These are phyloP conservation scores for Aythya fuligula DNA, from an alignment of 2,797 vertebrate species.

Conservation along the genomic window DNA sequence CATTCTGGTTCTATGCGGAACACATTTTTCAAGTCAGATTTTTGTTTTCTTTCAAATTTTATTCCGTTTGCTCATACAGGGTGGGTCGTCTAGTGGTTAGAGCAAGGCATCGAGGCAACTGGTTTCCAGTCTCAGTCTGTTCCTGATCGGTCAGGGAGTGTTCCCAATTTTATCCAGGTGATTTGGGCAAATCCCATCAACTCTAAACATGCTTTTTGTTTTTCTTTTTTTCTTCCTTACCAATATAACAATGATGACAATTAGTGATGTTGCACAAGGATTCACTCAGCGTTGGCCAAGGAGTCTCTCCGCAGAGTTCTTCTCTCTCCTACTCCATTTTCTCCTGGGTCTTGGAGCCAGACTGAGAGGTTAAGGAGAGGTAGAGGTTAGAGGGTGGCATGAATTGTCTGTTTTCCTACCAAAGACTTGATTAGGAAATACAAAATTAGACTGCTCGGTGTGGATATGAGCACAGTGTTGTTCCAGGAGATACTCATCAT, in stretches of 20 bases:
- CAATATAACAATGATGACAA: not conserved
- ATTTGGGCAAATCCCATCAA: not conserved
- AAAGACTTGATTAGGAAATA: not conserved
- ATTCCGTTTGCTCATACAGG: slow-evolving; percentile 66
- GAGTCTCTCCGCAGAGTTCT: not conserved
- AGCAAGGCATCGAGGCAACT: slow-evolving; percentile 54
- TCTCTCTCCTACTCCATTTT: not conserved
- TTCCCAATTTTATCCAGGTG: slow-evolving; percentile 32
- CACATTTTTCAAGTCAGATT: slow-evolving; percentile 54
- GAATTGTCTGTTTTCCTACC: not conserved
- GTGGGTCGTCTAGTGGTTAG: slow-evolving; percentile 64
- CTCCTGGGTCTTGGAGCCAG: not conserved
- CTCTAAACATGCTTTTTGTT: not conserved
- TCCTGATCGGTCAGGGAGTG: slow-evolving; percentile 18
- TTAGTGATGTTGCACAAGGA: not conserved
- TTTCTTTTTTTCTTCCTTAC: not conserved
- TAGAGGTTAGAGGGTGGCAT: not conserved
- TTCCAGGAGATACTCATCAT: not conserved
- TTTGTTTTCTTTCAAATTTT: slow-evolving; percentile 68
- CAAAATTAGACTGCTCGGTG: not conserved
- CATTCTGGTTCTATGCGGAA: slow-evolving; percentile 30
- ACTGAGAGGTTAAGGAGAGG: not conserved
- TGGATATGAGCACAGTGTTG: not conserved
- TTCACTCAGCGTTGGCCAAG: not conserved
- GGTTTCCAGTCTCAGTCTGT: slow-evolving; percentile 48